Percentiles rank a stretch among this genome's conserved stretches.
These are phyloP conservation scores for Pogoniulus pusillus DNA, from an alignment of 2,797 vertebrate genomes.

Conservation along the genomic window DNA sequence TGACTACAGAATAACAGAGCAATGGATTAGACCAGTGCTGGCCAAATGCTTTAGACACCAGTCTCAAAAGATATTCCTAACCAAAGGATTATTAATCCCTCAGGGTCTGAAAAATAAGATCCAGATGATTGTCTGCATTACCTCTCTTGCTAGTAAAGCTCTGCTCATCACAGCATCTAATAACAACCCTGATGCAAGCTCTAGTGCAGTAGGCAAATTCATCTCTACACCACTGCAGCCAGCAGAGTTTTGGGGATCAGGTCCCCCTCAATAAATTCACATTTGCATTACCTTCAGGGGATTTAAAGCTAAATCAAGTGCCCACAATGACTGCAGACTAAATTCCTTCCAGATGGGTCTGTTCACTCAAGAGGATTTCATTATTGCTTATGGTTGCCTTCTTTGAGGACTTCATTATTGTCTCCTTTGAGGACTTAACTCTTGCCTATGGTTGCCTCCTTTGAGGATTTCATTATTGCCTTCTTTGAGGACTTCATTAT, in stretches of 20 bases:
- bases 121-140: background rate
- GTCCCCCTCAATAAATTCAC: slow-evolving; percentile 60
- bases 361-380: slow-evolving; percentile 53
- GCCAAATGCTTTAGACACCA: background rate
- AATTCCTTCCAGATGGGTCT: slow-evolving; percentile 69
- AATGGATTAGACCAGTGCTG: background rate
- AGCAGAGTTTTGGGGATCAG: background rate
- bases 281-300: slow-evolving; percentile 46
- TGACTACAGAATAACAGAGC: background rate
- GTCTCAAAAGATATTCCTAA: background rate
- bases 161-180: background rate
- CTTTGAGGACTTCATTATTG: slow-evolving; percentile 61
- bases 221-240: slow-evolving; percentile 3
- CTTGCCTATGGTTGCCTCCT: slow-evolving; percentile 33
- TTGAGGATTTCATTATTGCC: slow-evolving; percentile 63
- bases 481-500: slow-evolving; percentile 62
- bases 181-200: slow-evolving; percentile 19
- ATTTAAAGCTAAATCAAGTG: slow-evolving; percentile 66
- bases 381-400: slow-evolving; percentile 44
- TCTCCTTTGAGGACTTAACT: slow-evolving; percentile 60
- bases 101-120: background rate
- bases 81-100: background rate
- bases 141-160: background rate
- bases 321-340: slow-evolving; percentile 50
- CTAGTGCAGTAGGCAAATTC: background rate